Conservation (phyloP, 2,888 invertebrate genomes). For the Pyrrhia umbra region DNA sequence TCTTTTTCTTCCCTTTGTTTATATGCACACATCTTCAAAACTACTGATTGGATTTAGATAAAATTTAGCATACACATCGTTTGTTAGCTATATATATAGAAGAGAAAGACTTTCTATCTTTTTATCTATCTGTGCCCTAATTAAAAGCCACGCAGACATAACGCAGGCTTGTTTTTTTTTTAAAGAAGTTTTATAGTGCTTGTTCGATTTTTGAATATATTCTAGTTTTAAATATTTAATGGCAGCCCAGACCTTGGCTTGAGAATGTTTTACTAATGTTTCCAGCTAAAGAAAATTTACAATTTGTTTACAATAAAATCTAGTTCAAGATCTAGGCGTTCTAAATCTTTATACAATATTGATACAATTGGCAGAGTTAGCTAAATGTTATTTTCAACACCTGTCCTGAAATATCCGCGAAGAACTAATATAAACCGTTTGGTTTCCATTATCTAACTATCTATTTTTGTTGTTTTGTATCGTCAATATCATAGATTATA, state of each 20-base stretch:
- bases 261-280: background rate
- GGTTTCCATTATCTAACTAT: background rate
- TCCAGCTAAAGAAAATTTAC: constrained; percentile 5
- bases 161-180: no score
- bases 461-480: no score
- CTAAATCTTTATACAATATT: background rate
- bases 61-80: no score
- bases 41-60: no score
- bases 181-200: constrained; percentile 22
- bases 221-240: background rate
- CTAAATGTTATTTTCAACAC: background rate
- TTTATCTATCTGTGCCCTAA: no score
- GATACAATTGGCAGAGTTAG: background rate
- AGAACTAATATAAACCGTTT: background rate
- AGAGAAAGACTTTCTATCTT: no score
- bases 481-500: no score
- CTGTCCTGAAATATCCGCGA: background rate
- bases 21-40: no score
- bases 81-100: no score
- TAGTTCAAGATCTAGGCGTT: constrained; percentile 6
- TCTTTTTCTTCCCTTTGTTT: no score
- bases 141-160: no score
- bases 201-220: constrained; percentile 15
- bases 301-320: constrained; percentile 7
- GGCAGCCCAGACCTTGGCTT: constrained; percentile 3